Conservation (phyloP, 2,888 invertebrate species). For the Gymnoscelis rufifasciata region DNA sequence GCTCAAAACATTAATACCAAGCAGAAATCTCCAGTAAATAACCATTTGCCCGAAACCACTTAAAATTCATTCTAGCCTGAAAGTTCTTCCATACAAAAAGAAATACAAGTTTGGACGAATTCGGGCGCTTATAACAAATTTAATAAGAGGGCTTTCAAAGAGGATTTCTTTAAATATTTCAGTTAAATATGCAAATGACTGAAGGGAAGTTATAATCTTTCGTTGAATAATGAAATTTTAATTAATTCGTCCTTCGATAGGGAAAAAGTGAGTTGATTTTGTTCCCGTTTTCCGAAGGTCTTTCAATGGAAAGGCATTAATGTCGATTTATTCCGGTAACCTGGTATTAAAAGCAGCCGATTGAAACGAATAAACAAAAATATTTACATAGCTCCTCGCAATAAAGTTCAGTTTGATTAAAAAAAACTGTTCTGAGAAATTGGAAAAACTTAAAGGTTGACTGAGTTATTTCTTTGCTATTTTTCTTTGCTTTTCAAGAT, state of each 20-base stretch:
- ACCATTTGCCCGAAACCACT: constrained; percentile 39
- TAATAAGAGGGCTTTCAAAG: constrained; percentile 57
- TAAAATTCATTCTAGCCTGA: constrained; percentile 50
- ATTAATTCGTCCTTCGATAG: constrained; percentile 55
- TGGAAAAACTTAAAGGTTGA: neutral
- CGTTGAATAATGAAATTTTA: constrained; percentile 63
- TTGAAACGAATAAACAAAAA: neutral
- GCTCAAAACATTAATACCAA: constrained; percentile 15
- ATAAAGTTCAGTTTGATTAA: constrained; percentile 1
- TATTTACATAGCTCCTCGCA: neutral
- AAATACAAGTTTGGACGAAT: constrained; percentile 45
- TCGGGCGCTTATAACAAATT: constrained; percentile 57
- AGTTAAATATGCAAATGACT: constrained; percentile 64
- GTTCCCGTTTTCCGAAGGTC: constrained; percentile 7
- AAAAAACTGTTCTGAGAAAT: neutral
- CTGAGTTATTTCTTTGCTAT: neutral
- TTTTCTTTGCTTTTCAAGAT: neutral
- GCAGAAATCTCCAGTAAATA: constrained; percentile 31
- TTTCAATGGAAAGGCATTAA: constrained; percentile 1
- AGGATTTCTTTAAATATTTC: constrained; percentile 62
- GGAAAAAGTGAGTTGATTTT: constrained; percentile 29
- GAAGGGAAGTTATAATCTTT: constrained; percentile 63
- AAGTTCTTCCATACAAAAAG: constrained; percentile 45
- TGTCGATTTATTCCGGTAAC: neutral
- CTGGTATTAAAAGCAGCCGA: neutral